A percentile compares a stretch with the other conserved stretches of the same genome.
phyloP scores from a whole-genome alignment of 2,113 vertebrate genomes.

The Strix aluco region DNA sequence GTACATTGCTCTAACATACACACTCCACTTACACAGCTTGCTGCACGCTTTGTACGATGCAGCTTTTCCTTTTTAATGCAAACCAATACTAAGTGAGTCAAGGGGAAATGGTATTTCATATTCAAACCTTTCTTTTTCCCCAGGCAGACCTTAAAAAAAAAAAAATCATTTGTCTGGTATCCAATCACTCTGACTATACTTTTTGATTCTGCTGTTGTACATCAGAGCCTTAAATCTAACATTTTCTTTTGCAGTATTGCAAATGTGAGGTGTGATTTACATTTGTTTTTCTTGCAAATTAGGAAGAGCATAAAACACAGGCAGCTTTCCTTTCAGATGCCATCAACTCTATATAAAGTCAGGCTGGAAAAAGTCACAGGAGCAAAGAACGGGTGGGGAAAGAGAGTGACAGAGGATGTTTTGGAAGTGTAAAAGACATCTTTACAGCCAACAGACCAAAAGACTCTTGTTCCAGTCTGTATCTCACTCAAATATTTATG shows the following conservation, averaged over 20 bases:
- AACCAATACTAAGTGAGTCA: conserved; percentile 5
- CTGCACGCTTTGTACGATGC: not conserved
- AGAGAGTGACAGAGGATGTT: not conserved
- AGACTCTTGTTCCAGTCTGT: conserved; percentile 5
- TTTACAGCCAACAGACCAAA: conserved; percentile 32
- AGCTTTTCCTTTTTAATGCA: conserved; percentile 24
- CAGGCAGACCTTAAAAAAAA: conserved; percentile 23
- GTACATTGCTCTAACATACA: not conserved
- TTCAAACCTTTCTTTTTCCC: not conserved
- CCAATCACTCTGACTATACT: not conserved
- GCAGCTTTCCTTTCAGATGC: not conserved
- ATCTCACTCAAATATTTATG: conserved; percentile 39
- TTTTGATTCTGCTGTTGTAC: not conserved
- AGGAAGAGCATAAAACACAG: conserved; percentile 30
- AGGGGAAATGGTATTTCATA: conserved; percentile 13
- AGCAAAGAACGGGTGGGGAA: not conserved
- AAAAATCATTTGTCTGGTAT: not conserved
- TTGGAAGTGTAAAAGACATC: not conserved
- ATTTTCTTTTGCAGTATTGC: not conserved
- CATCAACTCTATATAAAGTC: not conserved
- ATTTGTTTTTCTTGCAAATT: conserved; percentile 61
- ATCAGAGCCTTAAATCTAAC: conserved; percentile 22
- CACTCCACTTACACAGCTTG: not conserved
- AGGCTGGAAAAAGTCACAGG: not conserved
- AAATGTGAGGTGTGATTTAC: conserved; percentile 31